Evolutionary conservation across 2,113 vertebrate species (phyloP), one percentile per base, ranked within the genome.

Genomic region (Cephalopholis sonnerati): DNA sequence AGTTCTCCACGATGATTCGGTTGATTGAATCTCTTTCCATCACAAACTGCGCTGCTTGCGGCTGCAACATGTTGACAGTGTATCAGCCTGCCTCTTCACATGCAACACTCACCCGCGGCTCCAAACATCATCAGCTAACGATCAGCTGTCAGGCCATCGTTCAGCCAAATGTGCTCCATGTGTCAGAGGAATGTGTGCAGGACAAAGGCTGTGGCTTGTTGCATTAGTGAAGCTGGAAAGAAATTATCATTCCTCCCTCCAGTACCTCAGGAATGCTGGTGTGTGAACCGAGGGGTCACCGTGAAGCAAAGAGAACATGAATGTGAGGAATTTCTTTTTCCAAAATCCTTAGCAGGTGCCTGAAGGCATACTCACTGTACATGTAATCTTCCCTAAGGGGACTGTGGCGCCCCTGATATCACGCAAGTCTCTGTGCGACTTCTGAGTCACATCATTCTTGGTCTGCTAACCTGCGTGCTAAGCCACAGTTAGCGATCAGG

Each of bases 341-440:
- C 73, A 84, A 89, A 91, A 88, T 88, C 89, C 82, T 82, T 73
- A 74, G 82, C 85, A 92, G 90, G 91, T 94, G 90, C 81, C 75
- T 82, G 78, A 69, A 66, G 86, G 79, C 79, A 64, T 68, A 8
- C 74, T 80, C 72, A 77, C 70, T 77, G 89, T 86, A 83, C 55
- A n/a, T 66, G 80, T 84, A 86, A 87, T 79, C 69, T 74, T 79
- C 83, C 87, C 90, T 51, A 6, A 80, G 77, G 68, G 81, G 59
- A 48, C 66, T 9, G 6, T 12, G 50, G 83, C 20, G 39, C 32
- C 64, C 69, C 65, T 0, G 53, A 79, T 67, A 75, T 79, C 85
- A 91, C 46, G 83, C 77, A 73, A 59, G 81, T 68, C 59, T 77
- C 63, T 25, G 50, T 51, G 57, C 39, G 5, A 61, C 73, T 29